A percentile compares a stretch with the other conserved stretches of the same genome.
These are phyloP conservation scores for Anadara kagoshimensis DNA, from an alignment of 1,140 invertebrate species.

Conservation along the genomic window DNA sequence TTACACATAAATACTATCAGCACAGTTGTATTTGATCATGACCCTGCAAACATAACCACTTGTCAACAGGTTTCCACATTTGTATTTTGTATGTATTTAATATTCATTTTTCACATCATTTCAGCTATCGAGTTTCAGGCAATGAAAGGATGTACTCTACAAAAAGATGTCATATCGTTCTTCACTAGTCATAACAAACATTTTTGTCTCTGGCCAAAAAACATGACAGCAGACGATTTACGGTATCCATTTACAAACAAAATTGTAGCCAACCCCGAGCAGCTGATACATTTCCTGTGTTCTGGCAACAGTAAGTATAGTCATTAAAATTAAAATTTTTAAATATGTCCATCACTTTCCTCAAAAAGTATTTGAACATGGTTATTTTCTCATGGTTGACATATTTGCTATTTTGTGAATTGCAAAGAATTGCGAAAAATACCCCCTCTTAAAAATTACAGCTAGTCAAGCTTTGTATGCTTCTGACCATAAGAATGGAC, in stretches of 20 bases:
- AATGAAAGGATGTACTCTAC: slow-evolving; percentile 30
- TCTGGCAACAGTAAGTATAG: slow-evolving; percentile 42
- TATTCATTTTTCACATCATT: too few species aligned
- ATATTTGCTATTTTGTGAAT: not conserved
- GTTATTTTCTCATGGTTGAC: not conserved
- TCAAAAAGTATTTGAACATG: not conserved
- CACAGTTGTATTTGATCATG: too few species aligned
- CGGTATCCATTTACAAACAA: slow-evolving; percentile 33
- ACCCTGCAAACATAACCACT: too few species aligned
- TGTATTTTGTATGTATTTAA: too few species aligned
- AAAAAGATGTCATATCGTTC: slow-evolving; percentile 27
- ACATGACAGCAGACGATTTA: slow-evolving; percentile 23
- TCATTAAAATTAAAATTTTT: not conserved
- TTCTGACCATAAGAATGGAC: not conserved
- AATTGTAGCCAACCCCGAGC: slow-evolving; percentile 30
- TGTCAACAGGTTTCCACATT: too few species aligned
- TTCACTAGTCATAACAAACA: slow-evolving; percentile 30
- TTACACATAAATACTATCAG: too few species aligned
- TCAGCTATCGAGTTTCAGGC: slow-evolving; percentile 9
- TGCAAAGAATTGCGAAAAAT: not conserved
- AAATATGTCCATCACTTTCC: not conserved
- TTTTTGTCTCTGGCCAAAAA: slow-evolving; percentile 37
- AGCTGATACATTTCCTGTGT: slow-evolving; percentile 49
- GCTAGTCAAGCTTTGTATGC: not conserved
- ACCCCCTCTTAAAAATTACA: too few species aligned